Conservation (phyloP, 2,797 vertebrate genomes). For the Fundulus diaphanus region DNA sequence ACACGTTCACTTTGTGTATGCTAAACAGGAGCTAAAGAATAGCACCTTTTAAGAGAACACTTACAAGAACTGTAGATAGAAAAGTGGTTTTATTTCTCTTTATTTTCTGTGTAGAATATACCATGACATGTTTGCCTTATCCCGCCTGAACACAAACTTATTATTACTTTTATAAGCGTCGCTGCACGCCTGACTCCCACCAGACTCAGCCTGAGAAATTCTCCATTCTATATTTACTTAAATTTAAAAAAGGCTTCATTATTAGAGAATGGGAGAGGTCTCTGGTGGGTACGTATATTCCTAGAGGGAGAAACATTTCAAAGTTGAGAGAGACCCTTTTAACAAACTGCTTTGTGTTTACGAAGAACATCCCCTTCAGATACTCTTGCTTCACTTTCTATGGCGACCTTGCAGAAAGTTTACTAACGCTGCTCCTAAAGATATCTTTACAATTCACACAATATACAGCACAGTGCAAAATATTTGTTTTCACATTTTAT, state of each 20-base stretch:
- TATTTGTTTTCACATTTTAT: background rate
- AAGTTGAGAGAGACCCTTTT: slow-evolving; percentile 36
- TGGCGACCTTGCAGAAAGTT: background rate
- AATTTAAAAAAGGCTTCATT: slow-evolving; percentile 57
- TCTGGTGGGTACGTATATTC: slow-evolving; percentile 16
- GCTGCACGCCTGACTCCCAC: slow-evolving; percentile 38
- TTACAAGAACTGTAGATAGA: slow-evolving; percentile 13
- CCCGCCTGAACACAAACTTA: slow-evolving; percentile 21
- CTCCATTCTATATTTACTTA: slow-evolving; percentile 61
- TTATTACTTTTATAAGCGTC: slow-evolving; percentile 49
- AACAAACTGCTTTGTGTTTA: slow-evolving; percentile 47
- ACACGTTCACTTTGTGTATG: background rate
- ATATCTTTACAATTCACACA: background rate
- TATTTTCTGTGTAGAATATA: slow-evolving; percentile 32
- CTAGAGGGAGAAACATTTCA: slow-evolving; percentile 20
- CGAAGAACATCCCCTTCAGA: slow-evolving; percentile 34
- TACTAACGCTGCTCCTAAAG: background rate
- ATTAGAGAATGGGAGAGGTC: slow-evolving; percentile 38
- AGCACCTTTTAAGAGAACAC: slow-evolving; percentile 55
- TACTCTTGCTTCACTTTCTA: slow-evolving; percentile 6
- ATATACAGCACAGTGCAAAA: background rate
- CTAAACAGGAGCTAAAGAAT: slow-evolving; percentile 22
- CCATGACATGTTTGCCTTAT: slow-evolving; percentile 33
- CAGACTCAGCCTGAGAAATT: slow-evolving; percentile 49
- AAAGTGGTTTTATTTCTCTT: slow-evolving; percentile 17